Evolutionary conservation across 2,797 vertebrate genomes (phyloP), one percentile per base, ranked within the genome.

Genomic region (Lacerta agilis): DNA sequence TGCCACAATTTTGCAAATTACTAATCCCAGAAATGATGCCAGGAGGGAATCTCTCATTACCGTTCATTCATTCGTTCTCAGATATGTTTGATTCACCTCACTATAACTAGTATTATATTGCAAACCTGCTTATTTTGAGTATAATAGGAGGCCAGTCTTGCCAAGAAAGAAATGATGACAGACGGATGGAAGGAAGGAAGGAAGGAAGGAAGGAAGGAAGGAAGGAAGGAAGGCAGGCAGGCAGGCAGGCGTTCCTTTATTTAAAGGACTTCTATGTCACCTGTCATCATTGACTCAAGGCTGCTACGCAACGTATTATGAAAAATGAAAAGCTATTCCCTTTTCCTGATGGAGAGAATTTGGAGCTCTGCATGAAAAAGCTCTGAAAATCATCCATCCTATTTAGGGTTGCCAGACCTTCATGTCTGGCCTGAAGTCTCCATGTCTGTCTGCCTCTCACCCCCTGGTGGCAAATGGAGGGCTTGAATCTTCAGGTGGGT

Each of bases 1-100:
- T 92, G 88, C 91, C 92, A 93, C 92, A 93, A 91, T 95, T 95
- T 95, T 94, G 92, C 92, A 96, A 96, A 96, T 96, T 93, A 92
- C 92, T 93, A 95, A 95, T 95, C 93, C 94, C 94, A 94, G 91
- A 95, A 96, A 96, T 89, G 89, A 95, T 93, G 94, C 94, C 93
- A 94, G 94, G 93, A 92, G 91, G 91, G 86, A 93, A 93, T 91
- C 95, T 93, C 90, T 95, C 90, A 87, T 90, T 89, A 85, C 88
- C 84, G 90, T 93, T 95, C 94, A 92, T 64, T 64, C 61, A 64
- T 95, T 94, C 92, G 93, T 92, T 91, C 93, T 92, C 33, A 92
- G 93, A 92, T 91, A 87, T 89, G 55, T 93, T 93, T 91, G 82
- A 96, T 95, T 96, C 93, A 92, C 94, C 93, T 95, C 94, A 89